Evolutionary conservation across 2,797 vertebrate genomes (phyloP).

Genomic region (Coracias cyanogaster): DNA sequence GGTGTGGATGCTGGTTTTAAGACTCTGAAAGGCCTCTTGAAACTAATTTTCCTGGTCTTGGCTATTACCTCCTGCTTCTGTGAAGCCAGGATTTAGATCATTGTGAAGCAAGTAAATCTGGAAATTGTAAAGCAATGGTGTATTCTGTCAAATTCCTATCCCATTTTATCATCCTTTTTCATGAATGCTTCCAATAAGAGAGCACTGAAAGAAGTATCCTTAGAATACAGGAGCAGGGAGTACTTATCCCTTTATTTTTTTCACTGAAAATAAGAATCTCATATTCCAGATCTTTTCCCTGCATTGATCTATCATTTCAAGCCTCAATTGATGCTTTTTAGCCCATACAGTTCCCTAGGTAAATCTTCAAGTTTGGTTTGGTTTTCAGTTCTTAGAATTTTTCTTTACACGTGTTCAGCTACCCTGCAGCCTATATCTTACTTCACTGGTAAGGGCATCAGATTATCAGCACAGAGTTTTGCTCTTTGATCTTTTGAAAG

Average conservation of each 20-base stretch:
- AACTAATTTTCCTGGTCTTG: neutral
- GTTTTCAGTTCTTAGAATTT: neutral
- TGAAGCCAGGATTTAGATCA: neutral
- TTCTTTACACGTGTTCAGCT: neutral
- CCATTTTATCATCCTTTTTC: neutral
- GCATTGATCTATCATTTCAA: neutral
- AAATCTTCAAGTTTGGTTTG: neutral
- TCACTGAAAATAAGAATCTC: neutral
- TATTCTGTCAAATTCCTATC: neutral
- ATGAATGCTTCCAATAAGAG: neutral
- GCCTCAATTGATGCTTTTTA: neutral
- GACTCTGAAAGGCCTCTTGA: neutral
- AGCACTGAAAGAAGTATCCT: neutral
- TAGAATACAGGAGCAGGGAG: neutral
- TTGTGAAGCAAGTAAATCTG: neutral
- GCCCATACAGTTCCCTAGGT: neutral
- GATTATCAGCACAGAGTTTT: neutral
- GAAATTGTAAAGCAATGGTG: neutral
- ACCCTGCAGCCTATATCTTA: neutral
- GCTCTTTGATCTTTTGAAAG: neutral
- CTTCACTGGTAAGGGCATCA: neutral
- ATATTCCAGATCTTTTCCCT: neutral
- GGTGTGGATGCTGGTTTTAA: neutral
- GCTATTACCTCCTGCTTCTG: neutral
- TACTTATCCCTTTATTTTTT: neutral